Conservation (phyloP, 2,113 vertebrate genomes). For the Antechinus flavipes region DNA sequence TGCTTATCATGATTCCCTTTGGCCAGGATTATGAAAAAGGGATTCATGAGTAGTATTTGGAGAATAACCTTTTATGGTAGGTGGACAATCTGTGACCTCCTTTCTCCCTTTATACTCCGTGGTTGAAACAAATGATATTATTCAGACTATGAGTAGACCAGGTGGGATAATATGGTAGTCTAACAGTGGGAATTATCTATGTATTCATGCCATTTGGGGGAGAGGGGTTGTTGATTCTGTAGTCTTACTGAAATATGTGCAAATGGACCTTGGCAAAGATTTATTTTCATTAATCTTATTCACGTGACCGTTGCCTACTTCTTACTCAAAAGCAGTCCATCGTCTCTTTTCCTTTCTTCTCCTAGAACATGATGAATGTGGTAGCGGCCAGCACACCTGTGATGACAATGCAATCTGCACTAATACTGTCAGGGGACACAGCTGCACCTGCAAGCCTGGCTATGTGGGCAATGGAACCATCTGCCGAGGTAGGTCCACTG, state of each 20-base stretch:
- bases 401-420: slow-evolving; percentile 96
- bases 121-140: neutral
- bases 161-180: neutral
- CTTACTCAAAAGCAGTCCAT: neutral
- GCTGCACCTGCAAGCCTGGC: slow-evolving; percentile 96
- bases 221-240: neutral
- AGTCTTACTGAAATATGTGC: neutral
- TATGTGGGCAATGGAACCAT: slow-evolving; percentile 95
- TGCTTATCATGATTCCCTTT: neutral
- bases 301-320: neutral
- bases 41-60: neutral
- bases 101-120: neutral
- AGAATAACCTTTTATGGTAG: neutral
- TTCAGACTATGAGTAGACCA: neutral
- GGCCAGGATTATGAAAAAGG: neutral
- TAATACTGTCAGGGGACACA: slow-evolving; percentile 94
- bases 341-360: slow-evolving; percentile 14
- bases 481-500: slow-evolving; percentile 89
- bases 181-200: neutral
- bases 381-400: slow-evolving; percentile 88
- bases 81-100: accelerated
- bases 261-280: neutral
- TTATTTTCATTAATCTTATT: neutral
- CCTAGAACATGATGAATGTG: slow-evolving; percentile 93
- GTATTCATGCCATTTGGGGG: neutral